These are phyloP conservation scores for Empidonax alnorum DNA, from an alignment of 2,113 vertebrate species.

Conservation along the genomic window DNA sequence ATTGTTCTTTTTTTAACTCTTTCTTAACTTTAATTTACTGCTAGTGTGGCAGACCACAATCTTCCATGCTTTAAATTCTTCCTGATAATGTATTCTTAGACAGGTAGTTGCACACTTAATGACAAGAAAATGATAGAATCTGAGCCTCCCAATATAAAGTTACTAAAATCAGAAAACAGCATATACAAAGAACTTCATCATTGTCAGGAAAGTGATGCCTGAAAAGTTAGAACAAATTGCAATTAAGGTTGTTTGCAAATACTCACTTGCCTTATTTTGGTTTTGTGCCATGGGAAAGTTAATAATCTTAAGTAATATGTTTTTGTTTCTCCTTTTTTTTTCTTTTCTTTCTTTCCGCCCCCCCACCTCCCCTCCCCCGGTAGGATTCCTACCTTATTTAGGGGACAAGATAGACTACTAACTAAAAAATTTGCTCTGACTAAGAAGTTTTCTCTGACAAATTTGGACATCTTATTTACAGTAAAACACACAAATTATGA, in stretches of 20 bases:
- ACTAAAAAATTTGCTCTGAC: not conserved
- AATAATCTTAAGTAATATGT: not conserved
- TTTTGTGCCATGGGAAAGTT: not conserved
- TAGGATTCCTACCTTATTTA: not conserved
- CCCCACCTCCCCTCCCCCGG: too few relatives aligned
- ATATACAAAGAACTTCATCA: not conserved
- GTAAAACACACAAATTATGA: not conserved
- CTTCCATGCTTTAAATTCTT: not conserved
- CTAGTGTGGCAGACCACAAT: not conserved
- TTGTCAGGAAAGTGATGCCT: not conserved
- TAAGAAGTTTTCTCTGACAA: not conserved
- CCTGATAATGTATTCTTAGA: rapidly evolving
- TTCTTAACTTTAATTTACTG: not conserved
- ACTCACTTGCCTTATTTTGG: not conserved
- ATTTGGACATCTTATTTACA: not conserved
- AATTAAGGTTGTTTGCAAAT: not conserved
- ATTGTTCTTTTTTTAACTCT: not conserved
- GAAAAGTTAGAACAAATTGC: not conserved
- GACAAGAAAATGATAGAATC: not conserved
- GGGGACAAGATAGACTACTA: not conserved
- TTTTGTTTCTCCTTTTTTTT: not conserved
- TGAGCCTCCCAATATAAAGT: not conserved
- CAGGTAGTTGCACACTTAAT: not conserved
- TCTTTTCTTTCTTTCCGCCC: not conserved
- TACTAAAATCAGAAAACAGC: not conserved